Evolutionary conservation across 2,888 invertebrate genomes (phyloP), one percentile per base, ranked within the genome.

Genomic region (Nomada goodeniana): DNA sequence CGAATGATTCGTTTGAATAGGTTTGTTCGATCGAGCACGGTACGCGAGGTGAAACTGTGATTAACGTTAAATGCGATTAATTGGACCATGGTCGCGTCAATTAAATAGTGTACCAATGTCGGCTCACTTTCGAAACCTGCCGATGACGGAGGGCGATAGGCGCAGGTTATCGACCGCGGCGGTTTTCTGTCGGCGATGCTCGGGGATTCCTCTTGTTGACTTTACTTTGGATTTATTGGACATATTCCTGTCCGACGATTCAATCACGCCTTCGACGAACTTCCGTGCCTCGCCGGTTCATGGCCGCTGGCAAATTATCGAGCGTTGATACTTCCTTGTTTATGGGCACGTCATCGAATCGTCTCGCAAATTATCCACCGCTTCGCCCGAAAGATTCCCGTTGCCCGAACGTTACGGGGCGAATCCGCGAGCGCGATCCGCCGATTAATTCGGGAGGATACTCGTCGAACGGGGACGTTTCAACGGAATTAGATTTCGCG

Each of bases 401-500:
- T 42, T 59, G 53, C 9, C 44, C 47, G 15, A 61, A 64, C 23
- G n/a, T 23, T 42, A 26, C 15, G 5, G 5, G 5, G 15, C 44
- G 55, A 15, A 50, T 2, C 9, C n/a, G 47, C n/a, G 36, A 36
- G 50, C 76, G 55, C 42, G 70, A 42, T 69, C 11, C 29, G 63
- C 55, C 59, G 78, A 80, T 76, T 69, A 74, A 74, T 73, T 23
- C 71, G 36, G 1, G 20, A 23, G 63, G 50, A 29, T 10, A 52
- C 42, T 15, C 70, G 44, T 23, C 7, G 53, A 36, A 36, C 71
- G 29, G 42, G 29, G 50, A 42, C 72, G 76, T 83, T 84, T 84
- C 50, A 83, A 72, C 74, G 72, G 63, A 72, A 84, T 83, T 83
- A 80, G 69, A 76, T 83, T 53, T 73, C 73, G 69, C 68, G 55